Evolutionary conservation across 2,888 invertebrate species (phyloP).

Genomic region (Allolobophora icterica): DNA sequence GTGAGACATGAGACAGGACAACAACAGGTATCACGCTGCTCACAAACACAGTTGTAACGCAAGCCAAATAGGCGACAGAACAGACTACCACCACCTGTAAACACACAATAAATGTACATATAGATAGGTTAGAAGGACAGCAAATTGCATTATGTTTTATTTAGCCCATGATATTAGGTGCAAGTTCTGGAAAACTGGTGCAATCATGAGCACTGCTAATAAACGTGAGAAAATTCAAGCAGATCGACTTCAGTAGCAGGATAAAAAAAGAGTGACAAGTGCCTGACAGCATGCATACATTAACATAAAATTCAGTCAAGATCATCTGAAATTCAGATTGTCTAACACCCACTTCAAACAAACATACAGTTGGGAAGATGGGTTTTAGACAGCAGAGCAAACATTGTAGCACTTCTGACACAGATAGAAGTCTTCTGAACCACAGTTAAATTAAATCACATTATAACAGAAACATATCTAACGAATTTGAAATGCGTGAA

Average conservation of each 20-base stretch:
- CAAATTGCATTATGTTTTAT: not conserved
- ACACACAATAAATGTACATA: not conserved
- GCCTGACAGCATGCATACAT: not conserved
- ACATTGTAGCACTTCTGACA: not conserved
- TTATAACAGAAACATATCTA: not conserved
- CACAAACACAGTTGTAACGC: slow-evolving; percentile 66
- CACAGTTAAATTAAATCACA: not conserved
- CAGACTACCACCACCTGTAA: slow-evolving; percentile 70
- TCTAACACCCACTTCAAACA: not conserved
- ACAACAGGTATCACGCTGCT: not conserved
- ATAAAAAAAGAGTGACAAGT: not conserved
- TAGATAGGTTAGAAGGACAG: not conserved
- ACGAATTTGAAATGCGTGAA: not conserved
- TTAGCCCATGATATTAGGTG: not conserved
- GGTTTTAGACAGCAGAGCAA: not conserved
- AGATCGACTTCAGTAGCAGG: not conserved
- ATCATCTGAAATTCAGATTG: not conserved
- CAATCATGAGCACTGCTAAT: no score
- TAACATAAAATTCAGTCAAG: not conserved
- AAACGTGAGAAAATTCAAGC: no score
- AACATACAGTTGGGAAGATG: not conserved
- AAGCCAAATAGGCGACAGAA: slow-evolving; percentile 72
- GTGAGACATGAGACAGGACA: not conserved
- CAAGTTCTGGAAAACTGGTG: not conserved
- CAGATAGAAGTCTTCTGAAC: not conserved